Base-by-base conservation (phyloP, 2,797 vertebrate genomes). In the Petrocephalus schoutedeni region DNA sequence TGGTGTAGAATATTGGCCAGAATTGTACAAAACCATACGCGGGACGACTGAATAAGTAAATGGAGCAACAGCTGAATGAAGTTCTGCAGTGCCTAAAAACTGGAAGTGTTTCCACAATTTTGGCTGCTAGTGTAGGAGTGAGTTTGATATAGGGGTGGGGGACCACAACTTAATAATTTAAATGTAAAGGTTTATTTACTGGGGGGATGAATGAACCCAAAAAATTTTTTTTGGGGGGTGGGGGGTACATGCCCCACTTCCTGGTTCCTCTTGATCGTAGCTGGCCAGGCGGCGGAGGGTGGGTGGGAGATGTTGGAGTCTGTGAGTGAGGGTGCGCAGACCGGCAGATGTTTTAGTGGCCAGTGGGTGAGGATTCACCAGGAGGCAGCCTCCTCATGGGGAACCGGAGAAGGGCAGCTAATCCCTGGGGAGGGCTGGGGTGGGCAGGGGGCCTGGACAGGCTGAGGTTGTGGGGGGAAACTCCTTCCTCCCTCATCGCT, bases 341-440 rank as follows among this genome's bases (percentile, higher is more conserved):
- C 28, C 6, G 23, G 12, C 0, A 8, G 10, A 5, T 0, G 12
- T 10, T 21, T 45, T 21, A 32, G 86, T 67, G 54, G 2, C 3
- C 16, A 9, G 36, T 53, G 67, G 64, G 53, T 32, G 28, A 80
- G 28, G 67, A 41, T 32, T 28, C 61, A 28, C 32, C 14, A 16
- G 16, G 19, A 14, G 64, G 6, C 2, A n/a, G 32, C n/a, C 32
- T 45, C 19, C 6, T 4, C 54, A 45, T 87, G 32, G 53, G 87
- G 59, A 80, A 82, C n/a, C 28, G 56, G 87, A 87, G 87, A 80
- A 61, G 87, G n/a, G 23, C 74, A 83, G 71, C 28, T 87, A 87
- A 61, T 87, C 56, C 36, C n/a, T n/a, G 45, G 28, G 21, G 53
- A 74, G 58, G 53, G 87, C 45, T 21, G 67, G 32, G 2, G 1